Percentiles rank a stretch among this genome's conserved stretches.
These are phyloP conservation scores for Heteronetta atricapilla DNA, from an alignment of 2,113 vertebrate genomes.

Conservation along the genomic window DNA sequence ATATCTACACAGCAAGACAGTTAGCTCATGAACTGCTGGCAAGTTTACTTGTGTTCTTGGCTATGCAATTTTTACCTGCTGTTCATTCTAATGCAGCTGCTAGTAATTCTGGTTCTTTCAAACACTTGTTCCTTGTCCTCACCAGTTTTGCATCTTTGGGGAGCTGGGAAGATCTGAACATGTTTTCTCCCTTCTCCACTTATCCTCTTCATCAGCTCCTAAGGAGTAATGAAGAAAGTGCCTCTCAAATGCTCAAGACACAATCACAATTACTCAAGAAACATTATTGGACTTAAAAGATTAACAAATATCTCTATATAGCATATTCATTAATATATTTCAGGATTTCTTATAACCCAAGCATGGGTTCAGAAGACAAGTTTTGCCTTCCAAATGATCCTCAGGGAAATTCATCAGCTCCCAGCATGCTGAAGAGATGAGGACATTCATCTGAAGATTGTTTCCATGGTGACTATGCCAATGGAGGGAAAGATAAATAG, in stretches of 20 bases:
- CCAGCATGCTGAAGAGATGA: background rate
- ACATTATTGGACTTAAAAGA: background rate
- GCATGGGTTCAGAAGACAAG: background rate
- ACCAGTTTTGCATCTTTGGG: background rate
- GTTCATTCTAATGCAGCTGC: background rate
- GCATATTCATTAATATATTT: background rate
- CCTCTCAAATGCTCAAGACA: background rate
- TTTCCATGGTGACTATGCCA: background rate
- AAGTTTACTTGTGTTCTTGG: background rate
- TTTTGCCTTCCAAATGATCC: background rate
- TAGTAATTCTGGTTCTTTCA: background rate
- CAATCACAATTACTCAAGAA: background rate
- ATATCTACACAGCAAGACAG: background rate
- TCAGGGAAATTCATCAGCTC: background rate
- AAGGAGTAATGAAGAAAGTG: background rate
- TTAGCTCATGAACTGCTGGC: background rate
- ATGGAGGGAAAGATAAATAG: background rate
- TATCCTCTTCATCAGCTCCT: background rate
- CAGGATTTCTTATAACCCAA: background rate
- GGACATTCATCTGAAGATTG: background rate
- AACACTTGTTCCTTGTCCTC: background rate
- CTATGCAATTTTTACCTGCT: background rate
- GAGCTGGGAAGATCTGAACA: background rate
- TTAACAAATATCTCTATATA: background rate
- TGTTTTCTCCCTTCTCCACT: background rate